Percentiles rank a stretch among this genome's conserved stretches.
Evolutionary conservation across 92 coral and sea anemone species (phyloP).

Genomic region (Montipora capitata): DNA sequence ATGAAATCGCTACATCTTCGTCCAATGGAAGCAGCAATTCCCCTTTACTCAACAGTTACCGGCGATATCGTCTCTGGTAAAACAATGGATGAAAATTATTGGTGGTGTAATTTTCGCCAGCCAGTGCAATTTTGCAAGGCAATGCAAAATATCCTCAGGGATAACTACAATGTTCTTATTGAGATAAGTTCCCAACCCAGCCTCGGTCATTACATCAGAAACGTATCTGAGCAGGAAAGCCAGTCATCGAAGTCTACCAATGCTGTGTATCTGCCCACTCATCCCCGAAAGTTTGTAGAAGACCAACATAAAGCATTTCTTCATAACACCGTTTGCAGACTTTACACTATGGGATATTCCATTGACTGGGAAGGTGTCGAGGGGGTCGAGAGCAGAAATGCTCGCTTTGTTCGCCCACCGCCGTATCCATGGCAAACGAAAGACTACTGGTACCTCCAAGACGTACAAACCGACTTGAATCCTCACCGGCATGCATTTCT

Average conservation of each 20-base stretch:
- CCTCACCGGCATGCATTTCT: conserved; percentile 55
- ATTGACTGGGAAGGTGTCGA: conserved; percentile 77
- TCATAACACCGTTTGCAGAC: conserved; percentile 79
- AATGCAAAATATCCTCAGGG: conserved; percentile 70
- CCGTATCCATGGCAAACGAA: conserved; percentile 91
- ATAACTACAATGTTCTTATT: conserved; percentile 68
- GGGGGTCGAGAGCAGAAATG: conserved; percentile 57
- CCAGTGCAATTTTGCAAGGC: conserved; percentile 82
- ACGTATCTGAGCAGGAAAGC: conserved; percentile 45
- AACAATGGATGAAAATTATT: conserved; percentile 68
- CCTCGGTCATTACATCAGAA: conserved; percentile 70
- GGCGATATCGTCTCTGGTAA: conserved; percentile 77
- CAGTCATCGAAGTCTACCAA: conserved; percentile 11
- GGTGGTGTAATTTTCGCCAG: conserved; percentile 91
- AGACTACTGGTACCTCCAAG: conserved; percentile 77
- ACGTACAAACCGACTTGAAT: not conserved
- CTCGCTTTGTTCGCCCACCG: conserved; percentile 78
- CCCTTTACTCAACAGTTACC: conserved; percentile 90
- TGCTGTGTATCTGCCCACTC: conserved; percentile 61
- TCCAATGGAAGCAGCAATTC: conserved; percentile 76
- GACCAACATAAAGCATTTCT: conserved; percentile 86
- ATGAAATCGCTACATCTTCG: conserved; percentile 45
- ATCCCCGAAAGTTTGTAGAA: conserved; percentile 69
- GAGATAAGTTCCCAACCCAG: conserved; percentile 88
- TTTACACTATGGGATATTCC: conserved; percentile 82